Evolutionary conservation across 2,888 invertebrate genomes (phyloP), one percentile per base, ranked within the genome.

Genomic region (Iphiclides podalirius): DNA sequence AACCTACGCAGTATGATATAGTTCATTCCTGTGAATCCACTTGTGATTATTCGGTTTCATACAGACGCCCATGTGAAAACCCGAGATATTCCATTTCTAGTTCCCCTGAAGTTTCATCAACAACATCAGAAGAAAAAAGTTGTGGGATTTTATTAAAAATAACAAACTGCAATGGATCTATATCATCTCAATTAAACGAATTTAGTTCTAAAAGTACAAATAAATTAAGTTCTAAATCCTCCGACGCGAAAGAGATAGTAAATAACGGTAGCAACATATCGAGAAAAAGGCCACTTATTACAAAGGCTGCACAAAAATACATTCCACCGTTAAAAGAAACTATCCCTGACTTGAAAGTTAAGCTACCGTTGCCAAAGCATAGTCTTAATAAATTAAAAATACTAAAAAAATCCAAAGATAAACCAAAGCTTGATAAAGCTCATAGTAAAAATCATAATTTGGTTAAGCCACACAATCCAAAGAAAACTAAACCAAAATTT

Each of bases 221-320:
- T 35, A 59, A 56, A 53, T 67, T 74, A 37, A 73, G 75, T 57
- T 81, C 78, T 60, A 82, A 83, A 61, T 75, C 79, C 59, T 81
- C 81, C 9, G 81, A 86, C 67, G 70, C 72, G 33, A 72, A 71
- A 20, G 73, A 76, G 47, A 79, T 81, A 63, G 61, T 63, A 44
- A 67, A 64, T 47, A 57, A 60, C 9, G 52, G 52, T 55, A 62
- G 69, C 33, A 66, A 67, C 54, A 57, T 65, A 54, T 69, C 71
- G 49, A 50, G 68, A 39, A 60, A 64, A 26, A 66, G 82, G 52
- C 84, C 82, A 17, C 68, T 89, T 52, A 67, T 89, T 40, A 89
- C 89, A 28, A 89, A 89, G 70, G 89, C 78, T 43, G 89, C 89
- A 45, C 84, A 88, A 70, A 89, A 89, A 72, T 89, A 89, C 62